Evolutionary conservation across 2,888 invertebrate genomes (phyloP).

Genomic region (Siphlonurus alternatus): DNA sequence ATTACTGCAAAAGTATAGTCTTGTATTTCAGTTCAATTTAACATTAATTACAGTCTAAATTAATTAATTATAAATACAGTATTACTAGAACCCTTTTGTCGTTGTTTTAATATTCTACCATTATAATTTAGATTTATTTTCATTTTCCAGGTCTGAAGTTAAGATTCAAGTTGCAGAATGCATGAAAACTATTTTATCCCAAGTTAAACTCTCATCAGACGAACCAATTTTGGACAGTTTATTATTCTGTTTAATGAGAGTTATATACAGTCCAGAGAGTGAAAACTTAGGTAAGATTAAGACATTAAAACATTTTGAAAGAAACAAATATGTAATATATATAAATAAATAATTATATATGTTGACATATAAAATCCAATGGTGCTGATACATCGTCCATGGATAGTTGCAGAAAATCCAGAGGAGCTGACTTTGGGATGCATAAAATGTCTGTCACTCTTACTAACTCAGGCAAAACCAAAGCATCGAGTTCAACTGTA

Average conservation of each 20-base stretch:
- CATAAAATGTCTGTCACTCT: neutral
- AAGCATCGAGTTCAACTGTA: neutral
- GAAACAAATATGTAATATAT: neutral
- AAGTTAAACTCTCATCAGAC: conserved; percentile 31
- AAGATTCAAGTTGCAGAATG: conserved; percentile 34
- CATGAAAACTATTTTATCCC: conserved; percentile 31
- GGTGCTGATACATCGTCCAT: neutral
- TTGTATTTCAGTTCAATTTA: too few species aligned
- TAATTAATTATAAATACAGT: too few species aligned
- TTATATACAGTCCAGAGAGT: conserved; percentile 16
- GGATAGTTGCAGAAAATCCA: neutral
- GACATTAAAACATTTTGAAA: too few species aligned
- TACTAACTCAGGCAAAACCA: neutral
- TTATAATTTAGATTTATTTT: too few species aligned
- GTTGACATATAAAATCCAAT: neutral
- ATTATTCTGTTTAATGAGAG: conserved; percentile 37
- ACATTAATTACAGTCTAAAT: too few species aligned
- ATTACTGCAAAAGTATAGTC: too few species aligned
- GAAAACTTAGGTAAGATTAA: neutral
- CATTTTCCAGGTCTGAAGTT: conserved; percentile 28
- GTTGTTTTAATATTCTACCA: too few species aligned
- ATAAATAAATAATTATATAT: too few species aligned
- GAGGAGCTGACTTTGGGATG: neutral
- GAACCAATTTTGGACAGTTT: conserved; percentile 35
- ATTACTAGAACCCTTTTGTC: too few species aligned